Conservation (phyloP, 1,140 invertebrate genomes). For the Stegodyphus dumicola region DNA sequence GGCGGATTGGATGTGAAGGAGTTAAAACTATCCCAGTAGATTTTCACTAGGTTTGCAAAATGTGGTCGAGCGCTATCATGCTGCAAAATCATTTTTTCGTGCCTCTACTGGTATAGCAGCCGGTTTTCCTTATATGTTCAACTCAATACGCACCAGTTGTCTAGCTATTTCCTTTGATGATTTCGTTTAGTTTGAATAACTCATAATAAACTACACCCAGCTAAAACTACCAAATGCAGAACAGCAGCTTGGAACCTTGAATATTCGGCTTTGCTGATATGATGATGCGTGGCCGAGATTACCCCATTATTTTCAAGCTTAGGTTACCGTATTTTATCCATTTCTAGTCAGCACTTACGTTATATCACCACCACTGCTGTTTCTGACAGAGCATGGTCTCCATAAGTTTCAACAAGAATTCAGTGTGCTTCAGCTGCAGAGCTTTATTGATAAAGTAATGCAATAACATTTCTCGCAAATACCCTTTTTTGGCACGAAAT, state of each 20-base stretch:
- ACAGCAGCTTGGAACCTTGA: conserved; percentile 25
- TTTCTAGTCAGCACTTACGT: too few relatives aligned
- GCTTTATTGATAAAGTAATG: too few relatives aligned
- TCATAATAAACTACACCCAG: conserved; percentile 45
- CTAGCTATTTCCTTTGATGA: conserved; percentile 14
- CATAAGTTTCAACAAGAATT: too few relatives aligned
- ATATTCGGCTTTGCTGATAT: conserved; percentile 9
- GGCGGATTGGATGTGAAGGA: too few relatives aligned
- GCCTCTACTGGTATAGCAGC: not conserved
- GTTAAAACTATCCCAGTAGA: conserved; percentile 32
- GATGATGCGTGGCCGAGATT: not conserved
- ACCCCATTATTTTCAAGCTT: not conserved
- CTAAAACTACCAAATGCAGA: conserved; percentile 46
- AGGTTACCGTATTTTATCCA: not conserved
- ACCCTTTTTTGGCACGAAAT: not conserved
- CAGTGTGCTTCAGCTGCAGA: too few relatives aligned
- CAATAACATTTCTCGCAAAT: too few relatives aligned
- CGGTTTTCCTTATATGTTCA: conserved; percentile 11
- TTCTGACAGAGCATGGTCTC: too few relatives aligned
- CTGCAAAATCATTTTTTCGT: conserved; percentile 50
- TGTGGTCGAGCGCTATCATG: conserved; percentile 49
- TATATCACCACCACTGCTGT: too few relatives aligned
- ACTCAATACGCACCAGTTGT: conserved; percentile 25
- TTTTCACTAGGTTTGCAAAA: conserved; percentile 36
- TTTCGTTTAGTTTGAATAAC: conserved; percentile 53